A percentile compares a stretch with the other conserved stretches of the same genome.
These are phyloP conservation scores for Gallinago paraguaiae DNA, from an alignment of 2,113 vertebrate genomes.

Conservation along the genomic window DNA sequence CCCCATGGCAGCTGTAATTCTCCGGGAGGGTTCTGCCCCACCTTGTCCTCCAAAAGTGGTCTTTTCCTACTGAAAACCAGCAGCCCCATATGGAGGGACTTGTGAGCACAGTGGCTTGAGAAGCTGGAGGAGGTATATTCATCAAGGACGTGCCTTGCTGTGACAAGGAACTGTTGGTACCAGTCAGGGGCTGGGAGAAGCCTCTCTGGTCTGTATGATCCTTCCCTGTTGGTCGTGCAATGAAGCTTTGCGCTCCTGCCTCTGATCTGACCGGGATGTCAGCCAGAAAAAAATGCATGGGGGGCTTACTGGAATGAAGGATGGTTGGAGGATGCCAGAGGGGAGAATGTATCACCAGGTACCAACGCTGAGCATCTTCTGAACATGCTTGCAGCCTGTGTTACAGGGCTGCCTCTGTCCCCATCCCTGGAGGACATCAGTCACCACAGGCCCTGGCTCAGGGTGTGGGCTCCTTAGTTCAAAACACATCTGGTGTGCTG, in stretches of 20 bases:
- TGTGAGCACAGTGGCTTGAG: background rate
- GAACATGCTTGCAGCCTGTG: accelerated
- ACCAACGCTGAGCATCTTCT: background rate
- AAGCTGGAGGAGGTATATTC: background rate
- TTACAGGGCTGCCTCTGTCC: background rate
- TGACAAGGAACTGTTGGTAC: background rate
- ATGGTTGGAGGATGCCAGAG: accelerated
- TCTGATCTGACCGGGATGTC: background rate
- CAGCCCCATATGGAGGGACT: background rate
- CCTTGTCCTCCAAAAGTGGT: background rate
- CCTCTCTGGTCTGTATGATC: accelerated
- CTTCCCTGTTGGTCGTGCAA: background rate
- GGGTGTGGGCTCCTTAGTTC: background rate
- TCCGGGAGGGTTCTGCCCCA: background rate
- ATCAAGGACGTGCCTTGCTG: accelerated
- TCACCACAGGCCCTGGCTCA: background rate
- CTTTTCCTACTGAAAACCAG: background rate
- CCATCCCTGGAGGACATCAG: background rate
- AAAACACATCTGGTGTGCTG: accelerated
- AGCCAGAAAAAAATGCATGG: accelerated
- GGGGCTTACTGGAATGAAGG: background rate
- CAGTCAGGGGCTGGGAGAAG: background rate
- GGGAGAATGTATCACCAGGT: accelerated
- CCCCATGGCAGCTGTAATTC: background rate
- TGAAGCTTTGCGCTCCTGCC: accelerated